Conservation (phyloP, 2,888 invertebrate species). For the Callyntrura sp. region DNA sequence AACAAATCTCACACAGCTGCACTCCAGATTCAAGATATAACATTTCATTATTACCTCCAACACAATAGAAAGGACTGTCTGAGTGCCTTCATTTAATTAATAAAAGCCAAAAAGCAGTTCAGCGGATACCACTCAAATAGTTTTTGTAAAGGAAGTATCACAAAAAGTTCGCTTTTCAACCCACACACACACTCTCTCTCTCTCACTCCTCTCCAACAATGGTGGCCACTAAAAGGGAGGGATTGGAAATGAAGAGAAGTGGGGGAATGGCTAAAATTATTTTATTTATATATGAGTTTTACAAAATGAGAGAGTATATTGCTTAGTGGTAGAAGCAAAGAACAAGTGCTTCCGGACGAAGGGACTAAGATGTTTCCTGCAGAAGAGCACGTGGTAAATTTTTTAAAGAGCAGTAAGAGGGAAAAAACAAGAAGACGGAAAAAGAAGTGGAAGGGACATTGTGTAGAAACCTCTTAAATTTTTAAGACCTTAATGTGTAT, state of each 20-base stretch:
- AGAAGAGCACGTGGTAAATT: slow-evolving; percentile 62
- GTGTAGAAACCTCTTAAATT: slow-evolving; percentile 72
- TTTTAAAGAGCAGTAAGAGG: not conserved
- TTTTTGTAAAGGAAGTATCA: slow-evolving; percentile 15
- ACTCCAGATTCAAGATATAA: slow-evolving; percentile 1
- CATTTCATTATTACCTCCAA: not conserved
- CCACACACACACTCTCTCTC: not conserved
- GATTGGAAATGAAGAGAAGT: slow-evolving; percentile 12
- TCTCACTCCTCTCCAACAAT: not conserved
- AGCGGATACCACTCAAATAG: not conserved
- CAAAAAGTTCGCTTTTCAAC: not conserved
- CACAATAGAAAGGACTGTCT: not conserved
- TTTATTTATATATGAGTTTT: slow-evolving; percentile 17
- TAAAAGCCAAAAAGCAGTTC: slow-evolving; percentile 19
- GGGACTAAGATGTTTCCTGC: slow-evolving; percentile 56
- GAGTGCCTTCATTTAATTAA: slow-evolving; percentile 52
- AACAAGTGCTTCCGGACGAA: slow-evolving; percentile 38
- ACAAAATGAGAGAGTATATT: slow-evolving; percentile 28
- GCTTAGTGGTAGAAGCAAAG: not conserved
- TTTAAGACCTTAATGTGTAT: slow-evolving; percentile 75
- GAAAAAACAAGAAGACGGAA: not conserved
- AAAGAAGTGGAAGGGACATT: slow-evolving; percentile 1
- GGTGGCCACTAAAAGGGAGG: not conserved
- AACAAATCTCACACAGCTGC: not conserved
- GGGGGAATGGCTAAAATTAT: slow-evolving; percentile 16